A percentile compares a stretch with the other conserved stretches of the same genome.
Evolutionary conservation across 2,113 vertebrate species (phyloP).

Genomic region (Copsychus sechellarum): DNA sequence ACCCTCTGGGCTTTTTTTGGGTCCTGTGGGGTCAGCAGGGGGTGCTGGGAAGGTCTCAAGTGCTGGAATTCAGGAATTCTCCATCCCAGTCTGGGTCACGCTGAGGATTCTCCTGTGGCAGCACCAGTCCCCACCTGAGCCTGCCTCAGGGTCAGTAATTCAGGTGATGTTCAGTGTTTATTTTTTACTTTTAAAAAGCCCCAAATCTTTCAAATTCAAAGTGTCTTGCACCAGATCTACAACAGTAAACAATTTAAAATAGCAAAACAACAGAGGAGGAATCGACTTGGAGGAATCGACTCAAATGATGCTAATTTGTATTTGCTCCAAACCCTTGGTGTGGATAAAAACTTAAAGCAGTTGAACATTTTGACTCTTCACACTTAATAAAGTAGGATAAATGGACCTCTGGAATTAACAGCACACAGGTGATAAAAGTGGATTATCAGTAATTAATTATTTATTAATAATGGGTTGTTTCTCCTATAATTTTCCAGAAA

Average conservation of each 20-base stretch:
- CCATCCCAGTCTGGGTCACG: background rate
- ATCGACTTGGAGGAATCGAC: background rate
- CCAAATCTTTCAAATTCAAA: background rate
- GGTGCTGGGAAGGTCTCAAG: background rate
- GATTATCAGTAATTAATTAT: background rate
- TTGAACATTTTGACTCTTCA: background rate
- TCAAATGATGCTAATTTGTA: background rate
- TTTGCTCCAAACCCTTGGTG: background rate
- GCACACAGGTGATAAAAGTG: background rate
- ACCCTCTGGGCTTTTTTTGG: background rate
- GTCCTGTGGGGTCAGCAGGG: background rate
- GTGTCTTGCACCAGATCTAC: background rate
- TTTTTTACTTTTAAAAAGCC: background rate
- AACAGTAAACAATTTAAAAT: background rate
- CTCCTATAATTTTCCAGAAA: background rate
- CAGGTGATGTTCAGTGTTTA: fast-evolving
- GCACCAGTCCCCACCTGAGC: background rate
- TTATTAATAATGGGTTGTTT: background rate
- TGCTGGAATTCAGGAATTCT: background rate
- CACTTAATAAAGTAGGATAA: background rate
- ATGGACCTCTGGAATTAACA: background rate
- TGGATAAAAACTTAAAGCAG: background rate
- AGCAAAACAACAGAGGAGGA: background rate
- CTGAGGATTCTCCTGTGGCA: background rate
- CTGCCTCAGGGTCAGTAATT: background rate